Base-by-base conservation (phyloP, 1,140 invertebrate genomes). In the Drosophila sproati region DNA sequence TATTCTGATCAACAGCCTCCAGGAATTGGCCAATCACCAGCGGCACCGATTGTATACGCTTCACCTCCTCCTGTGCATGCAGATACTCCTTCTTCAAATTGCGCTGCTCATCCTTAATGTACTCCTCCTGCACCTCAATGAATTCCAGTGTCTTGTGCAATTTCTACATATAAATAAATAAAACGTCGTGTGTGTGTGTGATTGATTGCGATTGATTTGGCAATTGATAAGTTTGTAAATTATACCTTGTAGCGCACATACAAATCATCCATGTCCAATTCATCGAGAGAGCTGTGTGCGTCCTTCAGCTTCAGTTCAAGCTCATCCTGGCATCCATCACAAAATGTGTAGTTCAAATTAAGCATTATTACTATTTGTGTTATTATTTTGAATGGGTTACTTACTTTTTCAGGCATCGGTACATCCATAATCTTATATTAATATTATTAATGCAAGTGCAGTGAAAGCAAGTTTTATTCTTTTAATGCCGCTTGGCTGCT, bases 1-100 rank as follows among this genome's bases (percentile, higher is more conserved):
- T 99, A 91, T 99, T 99, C 92, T 99, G 98, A 93, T 99, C 98
- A 54, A 99, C 98, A 77, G 98, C 98, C 94, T 99, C 98, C 64
- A 99, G 94, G 92, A 99, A 99, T 93, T 99, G 98, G 6, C 98
- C 98, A 93, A 99, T 99, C 2, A 99, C 98, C 52, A 99, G 93
- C 34, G 98, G 98, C 4, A 99, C 98, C 92, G 98, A 98, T 92
- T 99, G 98, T 91, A 99, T 99, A 45, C 98, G 95, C 92, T 99
- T 99, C 1, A 99, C 98, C 94, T 98, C 98, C 93, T 99, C 98
- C 93, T 99, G 98, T 35, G 98, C 98, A 94, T 99, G 98, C 2
- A 99, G 93, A 91, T 99, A 98, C 93, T 99, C 98, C 83, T 99
- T 99, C 89, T 99, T 99, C 39, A 99, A 93, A 93, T 99, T 99